These are phyloP conservation scores for Pedionomus torquatus DNA, from an alignment of 2,113 vertebrate species.

Conservation along the genomic window DNA sequence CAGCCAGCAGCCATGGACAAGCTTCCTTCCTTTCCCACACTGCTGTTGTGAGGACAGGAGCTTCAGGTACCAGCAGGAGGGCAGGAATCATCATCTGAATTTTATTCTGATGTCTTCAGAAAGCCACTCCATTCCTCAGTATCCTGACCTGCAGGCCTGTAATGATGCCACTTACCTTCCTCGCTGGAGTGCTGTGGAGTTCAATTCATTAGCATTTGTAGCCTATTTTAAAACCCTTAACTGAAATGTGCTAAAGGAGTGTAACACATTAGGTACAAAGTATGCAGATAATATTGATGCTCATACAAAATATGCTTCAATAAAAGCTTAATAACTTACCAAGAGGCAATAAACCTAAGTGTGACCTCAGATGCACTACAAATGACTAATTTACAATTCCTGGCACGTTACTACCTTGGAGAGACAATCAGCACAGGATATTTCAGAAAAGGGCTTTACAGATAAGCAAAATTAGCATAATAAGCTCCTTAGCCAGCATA, in stretches of 20 bases:
- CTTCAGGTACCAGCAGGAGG: accelerated
- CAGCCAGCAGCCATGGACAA: neutral
- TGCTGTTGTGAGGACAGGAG: neutral
- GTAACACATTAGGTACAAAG: neutral
- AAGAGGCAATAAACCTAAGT: constrained; percentile 7
- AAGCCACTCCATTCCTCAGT: neutral
- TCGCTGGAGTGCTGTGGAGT: neutral
- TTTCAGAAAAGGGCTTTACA: constrained; percentile 9
- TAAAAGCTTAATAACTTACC: constrained; percentile 46
- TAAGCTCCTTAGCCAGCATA: neutral
- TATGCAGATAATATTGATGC: neutral
- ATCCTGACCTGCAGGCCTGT: neutral
- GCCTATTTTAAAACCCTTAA: neutral
- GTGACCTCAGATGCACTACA: constrained; percentile 7
- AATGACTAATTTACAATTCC: constrained; percentile 13
- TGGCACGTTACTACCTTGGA: neutral
- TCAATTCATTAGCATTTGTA: neutral
- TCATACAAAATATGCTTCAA: constrained; percentile 31
- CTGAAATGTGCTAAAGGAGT: neutral
- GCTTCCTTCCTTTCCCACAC: neutral
- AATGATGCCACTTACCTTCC: neutral
- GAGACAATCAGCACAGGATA: neutral
- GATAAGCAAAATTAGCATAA: constrained; percentile 5
- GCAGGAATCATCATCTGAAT: neutral
- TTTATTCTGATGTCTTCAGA: neutral